These are phyloP conservation scores for Drosophila leontia DNA, from an alignment of 1,140 invertebrate species.

Conservation along the genomic window DNA sequence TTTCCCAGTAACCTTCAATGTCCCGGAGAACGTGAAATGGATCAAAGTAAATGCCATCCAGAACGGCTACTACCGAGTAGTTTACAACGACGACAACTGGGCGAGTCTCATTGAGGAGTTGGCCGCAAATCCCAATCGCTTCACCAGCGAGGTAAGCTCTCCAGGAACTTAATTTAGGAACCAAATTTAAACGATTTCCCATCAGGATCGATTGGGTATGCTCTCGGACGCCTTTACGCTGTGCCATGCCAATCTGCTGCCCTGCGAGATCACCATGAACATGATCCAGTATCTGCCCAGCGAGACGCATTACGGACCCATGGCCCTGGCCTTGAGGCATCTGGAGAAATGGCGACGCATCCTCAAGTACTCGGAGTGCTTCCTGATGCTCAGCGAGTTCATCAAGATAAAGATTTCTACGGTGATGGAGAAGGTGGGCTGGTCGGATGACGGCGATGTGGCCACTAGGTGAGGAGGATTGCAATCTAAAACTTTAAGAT, in stretches of 20 bases:
- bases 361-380: conserved; percentile 89
- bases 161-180: not conserved
- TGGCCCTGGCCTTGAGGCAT: conserved; percentile 89
- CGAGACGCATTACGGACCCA: conserved; percentile 91
- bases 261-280: conserved; percentile 89
- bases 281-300: conserved; percentile 90
- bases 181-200: not conserved
- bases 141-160: conserved; percentile 86
- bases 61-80: conserved; percentile 94
- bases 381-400: conserved; percentile 88
- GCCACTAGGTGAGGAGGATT: conserved; percentile 87
- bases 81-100: conserved; percentile 93
- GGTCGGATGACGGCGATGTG: conserved; percentile 89
- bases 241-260: conserved; percentile 90
- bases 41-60: conserved; percentile 95
- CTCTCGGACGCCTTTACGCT: conserved; percentile 91
- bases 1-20: conserved; percentile 88
- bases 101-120: conserved; percentile 89
- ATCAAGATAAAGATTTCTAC: conserved; percentile 88
- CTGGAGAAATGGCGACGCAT: conserved; percentile 89
- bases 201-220: conserved; percentile 89
- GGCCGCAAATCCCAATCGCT: conserved; percentile 88
- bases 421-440: conserved; percentile 88
- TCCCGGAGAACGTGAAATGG: conserved; percentile 89
- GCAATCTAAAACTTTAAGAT: not conserved